Conservation (phyloP, 2,113 vertebrate genomes). For the Colistium nudipinnis region DNA sequence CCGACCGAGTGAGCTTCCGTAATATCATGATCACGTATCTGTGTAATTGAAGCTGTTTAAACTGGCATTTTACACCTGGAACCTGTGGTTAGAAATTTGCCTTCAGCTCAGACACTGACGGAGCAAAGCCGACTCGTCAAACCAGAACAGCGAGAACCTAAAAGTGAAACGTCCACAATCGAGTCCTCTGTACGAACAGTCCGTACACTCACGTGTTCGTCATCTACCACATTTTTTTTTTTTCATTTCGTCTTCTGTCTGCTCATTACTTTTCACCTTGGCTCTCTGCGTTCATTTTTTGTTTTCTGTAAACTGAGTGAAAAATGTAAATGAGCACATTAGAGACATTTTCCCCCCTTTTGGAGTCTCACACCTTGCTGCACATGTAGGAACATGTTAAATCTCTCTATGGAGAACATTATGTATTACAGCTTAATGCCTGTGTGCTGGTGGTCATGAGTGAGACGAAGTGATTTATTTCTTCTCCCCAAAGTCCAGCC, state of each 20-base stretch:
- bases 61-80: constrained; percentile 8
- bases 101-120: constrained; percentile 22
- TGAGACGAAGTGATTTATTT: not conserved
- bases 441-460: not conserved
- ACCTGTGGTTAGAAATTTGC: constrained; percentile 34
- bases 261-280: not conserved
- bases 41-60: constrained; percentile 26
- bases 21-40: not conserved
- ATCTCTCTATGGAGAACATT: not conserved
- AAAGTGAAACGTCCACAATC: constrained; percentile 19
- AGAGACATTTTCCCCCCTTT: too few relatives aligned
- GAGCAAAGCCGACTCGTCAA: constrained; percentile 53
- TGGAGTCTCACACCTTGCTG: not conserved
- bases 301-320: not conserved
- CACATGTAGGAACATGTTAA: not conserved
- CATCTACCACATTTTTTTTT: not conserved
- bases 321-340: not conserved
- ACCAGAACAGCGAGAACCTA: constrained; percentile 60
- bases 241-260: not conserved
- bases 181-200: not conserved
- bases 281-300: not conserved
- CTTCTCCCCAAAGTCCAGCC: not conserved
- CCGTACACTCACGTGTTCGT: not conserved
- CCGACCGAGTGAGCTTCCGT: too few relatives aligned
- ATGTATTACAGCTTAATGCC: not conserved